Conservation (phyloP, 2,113 vertebrate species). For the Oryzias javanicus region DNA sequence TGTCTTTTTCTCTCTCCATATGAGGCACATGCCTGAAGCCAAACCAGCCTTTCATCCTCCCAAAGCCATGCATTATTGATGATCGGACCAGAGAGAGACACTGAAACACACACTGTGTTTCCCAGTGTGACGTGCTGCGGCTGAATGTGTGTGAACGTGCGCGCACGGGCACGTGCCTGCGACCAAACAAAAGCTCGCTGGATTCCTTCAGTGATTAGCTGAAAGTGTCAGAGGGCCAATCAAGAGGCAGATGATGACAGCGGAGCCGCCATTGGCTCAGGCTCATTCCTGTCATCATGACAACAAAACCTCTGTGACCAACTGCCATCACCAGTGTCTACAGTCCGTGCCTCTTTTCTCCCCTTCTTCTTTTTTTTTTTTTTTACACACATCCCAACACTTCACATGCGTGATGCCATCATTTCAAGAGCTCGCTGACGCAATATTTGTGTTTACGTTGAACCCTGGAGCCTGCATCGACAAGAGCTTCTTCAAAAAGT, state of each 20-base stretch:
- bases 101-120: conserved; percentile 61
- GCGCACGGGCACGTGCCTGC: conserved; percentile 4
- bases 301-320: conserved; percentile 52
- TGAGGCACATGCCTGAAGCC: conserved; percentile 69
- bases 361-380: conserved; percentile 30
- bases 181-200: conserved; percentile 59
- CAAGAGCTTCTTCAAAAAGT: conserved; percentile 50
- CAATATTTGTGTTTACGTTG: conserved; percentile 67
- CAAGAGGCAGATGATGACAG: conserved; percentile 49
- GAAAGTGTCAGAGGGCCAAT: conserved; percentile 59
- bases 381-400: conserved; percentile 53
- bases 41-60: conserved; percentile 76
- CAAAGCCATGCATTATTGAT: conserved; percentile 73
- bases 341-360: conserved; percentile 15
- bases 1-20: conserved; percentile 68
- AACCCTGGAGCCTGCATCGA: conserved; percentile 47
- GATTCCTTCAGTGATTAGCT: conserved; percentile 50
- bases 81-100: conserved; percentile 65
- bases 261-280: conserved; percentile 54
- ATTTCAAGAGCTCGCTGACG: conserved; percentile 66
- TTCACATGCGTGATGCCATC: conserved; percentile 61
- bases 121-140: conserved; percentile 50
- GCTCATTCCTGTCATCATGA: conserved; percentile 40
- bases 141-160: conserved; percentile 20
- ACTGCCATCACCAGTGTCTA: conserved; percentile 40